Percentiles rank a stretch among this genome's conserved stretches.
phyloP scores from a whole-genome alignment of 2,113 vertebrate species.

The Speoplatyrhinus poulsoni region DNA sequence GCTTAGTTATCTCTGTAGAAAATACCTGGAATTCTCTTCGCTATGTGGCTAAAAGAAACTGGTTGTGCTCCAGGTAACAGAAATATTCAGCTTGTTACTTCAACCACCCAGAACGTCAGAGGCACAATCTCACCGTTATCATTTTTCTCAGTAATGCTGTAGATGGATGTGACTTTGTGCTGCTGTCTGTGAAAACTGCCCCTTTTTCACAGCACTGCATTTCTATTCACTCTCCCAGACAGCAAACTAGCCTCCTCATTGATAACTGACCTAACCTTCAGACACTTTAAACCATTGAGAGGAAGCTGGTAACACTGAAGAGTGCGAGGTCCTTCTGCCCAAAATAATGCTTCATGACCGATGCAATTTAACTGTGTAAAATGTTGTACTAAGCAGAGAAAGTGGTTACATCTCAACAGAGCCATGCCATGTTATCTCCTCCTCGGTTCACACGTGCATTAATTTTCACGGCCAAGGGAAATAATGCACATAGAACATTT shows the following conservation, averaged over 20 bases:
- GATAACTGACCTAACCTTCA: background rate
- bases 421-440: too few relatives aligned
- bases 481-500: conserved; percentile 4
- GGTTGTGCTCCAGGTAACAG: too few relatives aligned
- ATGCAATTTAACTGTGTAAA: conserved; percentile 8
- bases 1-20: background rate
- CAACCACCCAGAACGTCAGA: too few relatives aligned
- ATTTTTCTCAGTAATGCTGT: too few relatives aligned
- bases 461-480: too few relatives aligned
- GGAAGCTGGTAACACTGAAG: background rate
- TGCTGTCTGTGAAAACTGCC: too few relatives aligned
- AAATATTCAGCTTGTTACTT: too few relatives aligned
- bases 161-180: too few relatives aligned
- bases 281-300: background rate
- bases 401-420: too few relatives aligned
- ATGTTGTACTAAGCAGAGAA: too few relatives aligned
- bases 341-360: conserved; percentile 11
- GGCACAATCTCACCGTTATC: too few relatives aligned
- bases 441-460: too few relatives aligned
- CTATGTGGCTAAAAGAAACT: conserved; percentile 2
- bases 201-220: background rate
- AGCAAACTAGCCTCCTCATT: background rate
- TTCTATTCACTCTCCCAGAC: background rate
- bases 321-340: background rate
- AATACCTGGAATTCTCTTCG: background rate